Evolutionary conservation across 2,113 vertebrate genomes (phyloP).

Genomic region (Bucco capensis): DNA sequence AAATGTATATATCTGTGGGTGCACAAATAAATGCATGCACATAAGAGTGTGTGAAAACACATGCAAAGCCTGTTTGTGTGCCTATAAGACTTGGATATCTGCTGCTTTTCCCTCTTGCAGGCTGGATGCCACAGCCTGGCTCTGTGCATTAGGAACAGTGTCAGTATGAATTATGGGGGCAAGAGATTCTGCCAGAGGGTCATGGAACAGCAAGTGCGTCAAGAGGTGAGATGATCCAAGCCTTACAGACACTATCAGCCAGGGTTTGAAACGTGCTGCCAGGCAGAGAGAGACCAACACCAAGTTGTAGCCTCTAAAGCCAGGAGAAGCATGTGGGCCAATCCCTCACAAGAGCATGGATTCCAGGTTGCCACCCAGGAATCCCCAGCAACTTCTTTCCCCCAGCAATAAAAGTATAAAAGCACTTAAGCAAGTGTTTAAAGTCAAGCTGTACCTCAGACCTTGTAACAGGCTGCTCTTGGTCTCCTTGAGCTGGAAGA

Average conservation of each 20-base stretch:
- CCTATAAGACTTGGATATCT: background rate
- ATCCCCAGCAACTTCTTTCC: background rate
- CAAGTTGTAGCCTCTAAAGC: background rate
- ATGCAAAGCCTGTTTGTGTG: accelerated
- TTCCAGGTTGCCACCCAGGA: background rate
- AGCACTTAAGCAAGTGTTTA: constrained; percentile 1
- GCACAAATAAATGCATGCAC: background rate
- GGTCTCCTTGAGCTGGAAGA: background rate
- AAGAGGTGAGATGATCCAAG: background rate
- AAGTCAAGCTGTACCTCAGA: background rate
- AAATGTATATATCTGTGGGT: no score
- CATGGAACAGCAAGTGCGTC: constrained; percentile 59
- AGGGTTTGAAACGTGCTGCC: background rate
- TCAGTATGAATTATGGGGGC: constrained; percentile 69
- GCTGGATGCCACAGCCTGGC: constrained; percentile 49
- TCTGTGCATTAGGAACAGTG: background rate
- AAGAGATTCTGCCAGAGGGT: constrained; percentile 43
- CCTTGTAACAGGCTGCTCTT: background rate
- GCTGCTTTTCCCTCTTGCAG: background rate
- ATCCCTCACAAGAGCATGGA: background rate
- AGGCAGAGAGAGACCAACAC: background rate
- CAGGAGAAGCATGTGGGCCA: background rate
- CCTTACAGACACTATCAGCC: background rate
- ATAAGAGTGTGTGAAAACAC: background rate
- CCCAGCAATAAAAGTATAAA: background rate